phyloP scores from a whole-genome alignment of 2,113 vertebrate genomes.

The Geothlypis trichas region DNA sequence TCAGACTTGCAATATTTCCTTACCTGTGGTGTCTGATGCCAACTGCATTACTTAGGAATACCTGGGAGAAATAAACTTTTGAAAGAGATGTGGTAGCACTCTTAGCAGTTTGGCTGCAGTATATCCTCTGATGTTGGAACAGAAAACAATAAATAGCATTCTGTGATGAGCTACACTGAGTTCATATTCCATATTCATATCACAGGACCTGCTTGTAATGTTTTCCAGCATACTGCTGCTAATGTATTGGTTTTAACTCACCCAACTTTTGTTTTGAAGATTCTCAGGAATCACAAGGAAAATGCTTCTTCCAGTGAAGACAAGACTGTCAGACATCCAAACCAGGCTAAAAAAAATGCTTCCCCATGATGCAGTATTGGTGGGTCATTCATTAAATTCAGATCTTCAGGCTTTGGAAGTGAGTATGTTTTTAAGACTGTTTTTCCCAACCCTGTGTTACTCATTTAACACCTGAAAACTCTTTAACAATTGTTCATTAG shows the following conservation, averaged over 20 bases:
- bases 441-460: not conserved
- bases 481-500: not conserved
- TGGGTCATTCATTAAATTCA: constrained; percentile 86
- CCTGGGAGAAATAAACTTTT: not conserved
- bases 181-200: not conserved
- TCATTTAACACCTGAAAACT: not conserved
- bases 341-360: constrained; percentile 75
- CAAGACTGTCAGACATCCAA: constrained; percentile 82
- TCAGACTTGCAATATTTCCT: not conserved
- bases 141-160: not conserved
- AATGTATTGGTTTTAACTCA: not conserved
- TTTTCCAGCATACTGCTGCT: not conserved
- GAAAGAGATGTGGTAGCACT: not conserved
- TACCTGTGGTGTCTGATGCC: not conserved
- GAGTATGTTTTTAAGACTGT: constrained; percentile 30
- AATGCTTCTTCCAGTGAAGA: constrained; percentile 80
- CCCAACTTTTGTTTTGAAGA: constrained; percentile 67
- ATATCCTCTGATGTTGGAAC: not conserved
- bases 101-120: not conserved
- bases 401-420: constrained; percentile 87
- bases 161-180: not conserved
- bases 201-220: not conserved
- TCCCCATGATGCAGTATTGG: constrained; percentile 85
- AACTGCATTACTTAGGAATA: not conserved
- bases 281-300: constrained; percentile 86